A percentile compares a stretch with the other conserved stretches of the same genome.
Conservation (phyloP, 1,140 invertebrate genomes). For the Pachypeltis micranthus region DNA sequence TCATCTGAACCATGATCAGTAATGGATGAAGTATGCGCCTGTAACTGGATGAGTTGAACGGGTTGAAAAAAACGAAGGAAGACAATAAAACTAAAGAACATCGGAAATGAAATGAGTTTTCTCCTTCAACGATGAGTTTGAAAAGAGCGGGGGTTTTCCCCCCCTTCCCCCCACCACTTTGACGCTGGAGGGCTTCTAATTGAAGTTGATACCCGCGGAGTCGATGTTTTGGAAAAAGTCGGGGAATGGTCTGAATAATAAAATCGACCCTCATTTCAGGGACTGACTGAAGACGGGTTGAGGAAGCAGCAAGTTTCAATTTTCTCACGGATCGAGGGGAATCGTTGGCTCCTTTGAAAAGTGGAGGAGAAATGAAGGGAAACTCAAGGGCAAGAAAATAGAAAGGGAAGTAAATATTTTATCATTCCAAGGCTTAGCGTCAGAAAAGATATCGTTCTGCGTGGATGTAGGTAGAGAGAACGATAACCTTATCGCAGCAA, state of each 20-base stretch:
- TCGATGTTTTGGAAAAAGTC: not conserved
- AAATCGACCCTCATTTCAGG: not conserved
- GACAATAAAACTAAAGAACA: too few relatives aligned
- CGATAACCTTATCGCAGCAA: too few relatives aligned
- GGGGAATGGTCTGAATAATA: constrained; percentile 7
- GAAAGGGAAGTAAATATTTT: constrained; percentile 15
- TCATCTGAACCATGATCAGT: too few relatives aligned
- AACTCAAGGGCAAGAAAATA: not conserved
- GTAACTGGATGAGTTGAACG: too few relatives aligned
- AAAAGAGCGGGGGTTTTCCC: too few relatives aligned
- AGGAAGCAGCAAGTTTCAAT: not conserved
- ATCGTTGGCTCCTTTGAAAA: too few relatives aligned
- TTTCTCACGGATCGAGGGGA: constrained; percentile 14
- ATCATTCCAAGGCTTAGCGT: constrained; percentile 12
- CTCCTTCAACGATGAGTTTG: too few relatives aligned
- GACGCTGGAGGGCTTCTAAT: not conserved
- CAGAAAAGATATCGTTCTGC: constrained; percentile 7
- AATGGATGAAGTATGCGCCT: too few relatives aligned
- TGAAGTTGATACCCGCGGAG: constrained; percentile 1
- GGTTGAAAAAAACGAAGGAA: too few relatives aligned
- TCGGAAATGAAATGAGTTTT: too few relatives aligned
- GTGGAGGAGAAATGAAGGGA: not conserved
- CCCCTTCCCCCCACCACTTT: too few relatives aligned
- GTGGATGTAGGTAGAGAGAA: too few relatives aligned
- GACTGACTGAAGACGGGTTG: not conserved